phyloP scores from a whole-genome alignment of 2,113 vertebrate species.

The Xerus inauris region DNA sequence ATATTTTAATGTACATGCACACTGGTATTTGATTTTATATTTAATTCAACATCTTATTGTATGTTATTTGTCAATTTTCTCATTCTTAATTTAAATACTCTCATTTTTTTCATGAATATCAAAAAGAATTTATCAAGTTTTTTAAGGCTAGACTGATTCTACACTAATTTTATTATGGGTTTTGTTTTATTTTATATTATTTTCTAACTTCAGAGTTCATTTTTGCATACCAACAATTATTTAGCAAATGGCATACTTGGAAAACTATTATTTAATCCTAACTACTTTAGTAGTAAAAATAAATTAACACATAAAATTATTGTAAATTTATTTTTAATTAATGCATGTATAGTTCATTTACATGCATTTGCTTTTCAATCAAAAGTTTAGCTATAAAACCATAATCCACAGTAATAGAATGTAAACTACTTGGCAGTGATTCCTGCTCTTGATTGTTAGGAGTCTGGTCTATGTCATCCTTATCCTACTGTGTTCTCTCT shows the following conservation, averaged over 20 bases:
- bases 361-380: not conserved
- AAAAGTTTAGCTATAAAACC: conserved; percentile 5
- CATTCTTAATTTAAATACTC: not conserved
- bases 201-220: not conserved
- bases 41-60: not conserved
- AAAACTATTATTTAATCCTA: not conserved
- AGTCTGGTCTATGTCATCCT: conserved; percentile 43
- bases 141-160: not conserved
- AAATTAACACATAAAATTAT: not conserved
- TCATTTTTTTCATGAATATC: not conserved
- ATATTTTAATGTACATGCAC: not conserved
- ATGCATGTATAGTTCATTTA: not conserved
- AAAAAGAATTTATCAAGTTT: not conserved
- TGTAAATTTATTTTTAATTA: not conserved
- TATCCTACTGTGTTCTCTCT: conserved; percentile 34
- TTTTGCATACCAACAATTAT: not conserved
- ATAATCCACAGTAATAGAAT: not conserved
- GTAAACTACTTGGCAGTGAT: not conserved
- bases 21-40: not conserved
- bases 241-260: not conserved
- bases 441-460: not conserved
- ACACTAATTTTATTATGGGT: not conserved
- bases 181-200: not conserved
- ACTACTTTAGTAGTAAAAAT: not conserved
- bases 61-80: not conserved